These are phyloP conservation scores for Fragum sueziense DNA, from an alignment of 2,888 invertebrate genomes.

Conservation along the genomic window DNA sequence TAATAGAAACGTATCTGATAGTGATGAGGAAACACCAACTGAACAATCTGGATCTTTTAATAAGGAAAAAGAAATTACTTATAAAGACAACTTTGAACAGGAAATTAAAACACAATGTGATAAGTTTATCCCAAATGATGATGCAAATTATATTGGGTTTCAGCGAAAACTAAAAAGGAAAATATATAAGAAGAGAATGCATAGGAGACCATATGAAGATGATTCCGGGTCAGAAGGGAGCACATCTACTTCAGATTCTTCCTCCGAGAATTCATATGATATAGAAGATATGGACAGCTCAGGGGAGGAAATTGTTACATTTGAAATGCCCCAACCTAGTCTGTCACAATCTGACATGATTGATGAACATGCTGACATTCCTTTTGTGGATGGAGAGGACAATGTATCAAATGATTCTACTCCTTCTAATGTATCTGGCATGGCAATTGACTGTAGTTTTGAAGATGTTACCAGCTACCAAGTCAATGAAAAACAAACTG, in stretches of 20 bases:
- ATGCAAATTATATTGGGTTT: no score
- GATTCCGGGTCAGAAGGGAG: not conserved
- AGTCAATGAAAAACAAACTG: conserved; percentile 2
- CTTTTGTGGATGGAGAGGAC: conserved; percentile 9
- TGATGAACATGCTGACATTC: conserved; percentile 16
- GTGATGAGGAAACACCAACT: no score
- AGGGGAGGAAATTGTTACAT: conserved; percentile 46
- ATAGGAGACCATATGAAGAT: no score
- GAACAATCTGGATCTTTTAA: no score
- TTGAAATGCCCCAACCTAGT: conserved; percentile 49
- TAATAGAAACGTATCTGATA: no score
- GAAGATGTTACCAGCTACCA: conserved; percentile 49
- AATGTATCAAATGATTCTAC: not conserved
- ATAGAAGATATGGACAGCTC: conserved; percentile 14
- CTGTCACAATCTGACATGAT: not conserved
- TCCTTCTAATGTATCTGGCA: conserved; percentile 17
- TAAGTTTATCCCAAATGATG: no score
- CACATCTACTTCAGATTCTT: not conserved
- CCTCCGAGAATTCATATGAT: not conserved
- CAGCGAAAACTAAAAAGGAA: no score
- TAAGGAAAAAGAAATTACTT: no score
- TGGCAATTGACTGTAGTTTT: conserved; percentile 56
- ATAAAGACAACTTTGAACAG: no score
- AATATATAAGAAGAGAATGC: no score
- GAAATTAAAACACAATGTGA: no score